These are phyloP conservation scores for Poeciliopsis turneri DNA, from an alignment of 2,797 vertebrate genomes.

Conservation along the genomic window DNA sequence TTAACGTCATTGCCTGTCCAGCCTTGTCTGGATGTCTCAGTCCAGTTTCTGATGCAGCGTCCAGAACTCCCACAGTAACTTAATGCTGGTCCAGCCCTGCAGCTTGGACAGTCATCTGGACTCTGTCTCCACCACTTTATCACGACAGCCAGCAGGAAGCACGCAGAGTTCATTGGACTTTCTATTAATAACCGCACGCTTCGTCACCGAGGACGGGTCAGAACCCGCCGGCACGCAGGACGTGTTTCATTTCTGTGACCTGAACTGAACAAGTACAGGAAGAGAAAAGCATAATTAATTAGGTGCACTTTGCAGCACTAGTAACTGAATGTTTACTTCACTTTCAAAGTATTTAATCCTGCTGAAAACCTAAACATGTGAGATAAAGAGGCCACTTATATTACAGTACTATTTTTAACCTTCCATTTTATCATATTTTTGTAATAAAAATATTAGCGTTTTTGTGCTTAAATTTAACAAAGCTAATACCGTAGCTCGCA, in stretches of 20 bases:
- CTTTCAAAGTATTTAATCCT: not conserved
- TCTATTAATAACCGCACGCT: slow-evolving; percentile 70
- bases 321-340: not conserved
- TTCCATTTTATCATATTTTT: not conserved
- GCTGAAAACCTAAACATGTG: not conserved
- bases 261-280: not conserved
- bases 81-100: slow-evolving; percentile 22
- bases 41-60: slow-evolving; percentile 1
- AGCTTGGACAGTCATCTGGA: slow-evolving; percentile 4
- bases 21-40: slow-evolving; percentile 5
- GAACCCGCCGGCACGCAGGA: slow-evolving; percentile 26
- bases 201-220: slow-evolving; percentile 13
- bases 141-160: slow-evolving; percentile 14
- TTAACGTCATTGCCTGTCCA: not conserved
- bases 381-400: not conserved
- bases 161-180: slow-evolving; percentile 23
- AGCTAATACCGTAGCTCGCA: not conserved
- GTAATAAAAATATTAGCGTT: not conserved
- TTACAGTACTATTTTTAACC: not conserved
- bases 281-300: not conserved
- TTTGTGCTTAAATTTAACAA: not conserved
- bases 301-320: not conserved
- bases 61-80: slow-evolving; percentile 13
- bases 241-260: slow-evolving; percentile 7
- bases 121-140: slow-evolving; percentile 26